Base-by-base conservation (phyloP, 2,888 invertebrate species). In the Athripsodes cinereus region DNA sequence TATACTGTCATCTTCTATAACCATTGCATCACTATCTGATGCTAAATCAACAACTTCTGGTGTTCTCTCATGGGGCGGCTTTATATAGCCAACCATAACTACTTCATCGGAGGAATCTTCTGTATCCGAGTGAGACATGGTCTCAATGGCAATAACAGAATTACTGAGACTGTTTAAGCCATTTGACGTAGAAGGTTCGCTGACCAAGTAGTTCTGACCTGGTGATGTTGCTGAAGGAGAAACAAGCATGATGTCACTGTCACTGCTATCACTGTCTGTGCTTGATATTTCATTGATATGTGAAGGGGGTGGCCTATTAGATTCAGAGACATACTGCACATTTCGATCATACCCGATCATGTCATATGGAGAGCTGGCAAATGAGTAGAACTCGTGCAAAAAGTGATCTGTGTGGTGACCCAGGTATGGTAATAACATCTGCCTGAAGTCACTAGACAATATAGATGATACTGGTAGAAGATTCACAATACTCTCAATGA, bases 311-410 rank as follows among this genome's bases (percentile, higher is more conserved):
- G 52, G 57, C 71, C 76, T 71, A 70, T 71, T 76, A 73, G 70
- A 76, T 75, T 31, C 75, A 65, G 78, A 80, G 0, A 81, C 80
- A 69, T 89, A 90, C 62, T 82, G 82, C 20, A 87, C 84, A 65
- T 83, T 79, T 20, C 86, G 79, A 69, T 90, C 90, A 68, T 90
- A 90, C n/a, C 88, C 90, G 55, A 85, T 79, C 83, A 96, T 84
- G 69, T 92, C 92, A 70, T 86, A 91, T 0, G 92, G 91, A 11
- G 93, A 92, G 22, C 88, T 81, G 31, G 96, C 92, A 74, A 89
- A 96, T 70, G 85, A 86, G 66, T 87, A 84, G 61, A 96, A 81
- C 69, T 96, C 96, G 70, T 96, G 94, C 31, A 92, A 81, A 70
- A 96, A 96, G 72, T 96, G 96, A 58, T 85, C 83, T 0, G 93